A percentile compares a stretch with the other conserved stretches of the same genome.
Conservation (phyloP, 2,888 invertebrate genomes). For the Apoda limacodes region DNA sequence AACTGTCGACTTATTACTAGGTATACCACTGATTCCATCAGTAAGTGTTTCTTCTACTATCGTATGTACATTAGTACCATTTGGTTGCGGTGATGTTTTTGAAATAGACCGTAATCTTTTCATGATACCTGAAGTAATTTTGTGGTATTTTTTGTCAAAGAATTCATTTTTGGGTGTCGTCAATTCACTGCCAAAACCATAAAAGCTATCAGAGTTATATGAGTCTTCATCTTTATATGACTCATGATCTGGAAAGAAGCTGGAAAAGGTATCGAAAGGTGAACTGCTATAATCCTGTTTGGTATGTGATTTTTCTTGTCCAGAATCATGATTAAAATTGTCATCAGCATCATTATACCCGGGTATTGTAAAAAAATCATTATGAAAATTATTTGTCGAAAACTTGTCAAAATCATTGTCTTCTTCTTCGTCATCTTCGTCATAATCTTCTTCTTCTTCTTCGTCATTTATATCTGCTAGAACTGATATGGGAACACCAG, state of each 20-base stretch:
- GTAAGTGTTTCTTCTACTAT: slow-evolving; percentile 45
- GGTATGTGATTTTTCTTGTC: slow-evolving; percentile 33
- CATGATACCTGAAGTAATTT: slow-evolving; percentile 64
- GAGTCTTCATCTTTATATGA: slow-evolving; percentile 32
- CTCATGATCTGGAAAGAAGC: slow-evolving; percentile 40
- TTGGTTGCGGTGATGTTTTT: slow-evolving; percentile 34
- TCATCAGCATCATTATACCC: slow-evolving; percentile 41
- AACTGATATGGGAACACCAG: slow-evolving; percentile 28
- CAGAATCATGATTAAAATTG: slow-evolving; percentile 30
- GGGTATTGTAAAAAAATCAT: slow-evolving; percentile 62
- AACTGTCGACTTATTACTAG: slow-evolving; percentile 58
- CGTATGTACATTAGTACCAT: slow-evolving; percentile 38
- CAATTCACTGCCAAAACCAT: slow-evolving; percentile 47
- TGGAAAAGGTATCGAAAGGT: slow-evolving; percentile 40
- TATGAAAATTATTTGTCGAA: slow-evolving; percentile 60
- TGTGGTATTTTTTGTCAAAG: slow-evolving; percentile 64
- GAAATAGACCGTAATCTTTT: slow-evolving; percentile 55
- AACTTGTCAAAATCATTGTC: slow-evolving; percentile 51
- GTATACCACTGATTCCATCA: slow-evolving; percentile 55
- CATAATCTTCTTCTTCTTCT: slow-evolving; percentile 26
- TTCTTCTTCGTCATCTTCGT: slow-evolving; percentile 39
- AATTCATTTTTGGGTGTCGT: slow-evolving; percentile 67
- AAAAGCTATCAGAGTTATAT: slow-evolving; percentile 46
- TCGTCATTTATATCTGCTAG: slow-evolving; percentile 26
- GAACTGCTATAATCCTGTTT: slow-evolving; percentile 41